Base-by-base conservation (phyloP, 1,140 invertebrate species). In the Linepithema humile region DNA sequence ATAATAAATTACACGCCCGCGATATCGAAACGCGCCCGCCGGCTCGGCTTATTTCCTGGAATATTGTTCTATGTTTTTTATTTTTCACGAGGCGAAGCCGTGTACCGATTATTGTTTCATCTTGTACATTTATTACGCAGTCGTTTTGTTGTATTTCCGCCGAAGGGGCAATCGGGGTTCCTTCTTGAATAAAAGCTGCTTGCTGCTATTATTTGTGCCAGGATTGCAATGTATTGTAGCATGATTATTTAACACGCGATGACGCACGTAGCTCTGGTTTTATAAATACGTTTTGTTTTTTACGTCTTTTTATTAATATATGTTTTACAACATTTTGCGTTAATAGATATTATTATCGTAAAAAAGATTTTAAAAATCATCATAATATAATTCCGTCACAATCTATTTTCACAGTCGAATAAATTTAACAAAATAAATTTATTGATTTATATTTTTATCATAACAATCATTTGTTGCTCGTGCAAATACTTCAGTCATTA, bases 1-100 rank as follows among this genome's bases (percentile, higher is more conserved):
- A 80, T 80, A 70, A 69, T 80, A 70, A 55, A 70, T 70, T 80
- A 57, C 23, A 80, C 17, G 48, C 48, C n/a, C 17, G 23, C 26
- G 17, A 70, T 80, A 69, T 23, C 23, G 45, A 10, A 10, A 45
- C 40, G 23, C 20, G 35, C 48, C 48, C 38, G 50, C 7, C 12
- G 62, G 48, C 35, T 57, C 26, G 38, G 43, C n/a, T 55, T 57
- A 57, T 55, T 69, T 69, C 64, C 23, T 20, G 48, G 75, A 57
- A 69, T 35, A 55, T 69, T n/a, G 26, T 43, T 23, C 26, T 6
- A 20, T 15, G 48, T 40, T 69, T 43, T 53, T 55, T 57, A n/a
- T 23, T 29, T 23, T 40, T 69, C 35, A 5, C 17, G 15, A 50
- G 20, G 6, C 10, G 32, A 40, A n/a, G 9, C 9, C 43, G 15